Base-by-base conservation (phyloP, 2,797 vertebrate species). In the Sparus aurata region DNA sequence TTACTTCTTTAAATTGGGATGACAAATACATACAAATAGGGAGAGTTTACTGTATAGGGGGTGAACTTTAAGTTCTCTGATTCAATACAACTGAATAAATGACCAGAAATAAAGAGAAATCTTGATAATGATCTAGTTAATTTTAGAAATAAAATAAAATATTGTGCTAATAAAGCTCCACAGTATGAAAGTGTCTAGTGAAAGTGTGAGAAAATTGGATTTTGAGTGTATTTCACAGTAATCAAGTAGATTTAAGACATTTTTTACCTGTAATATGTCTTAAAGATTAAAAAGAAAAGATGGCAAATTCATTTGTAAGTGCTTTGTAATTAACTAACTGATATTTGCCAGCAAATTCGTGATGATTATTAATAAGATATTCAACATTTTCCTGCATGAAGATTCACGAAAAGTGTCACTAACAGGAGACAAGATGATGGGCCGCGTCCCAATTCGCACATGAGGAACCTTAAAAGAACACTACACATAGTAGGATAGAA, bases 401-500 rank as follows among this genome's bases (percentile, higher is more conserved):
- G 3, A 47, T 41, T 17, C 13, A 52, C 1, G 41, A 64, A 49
- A 47, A 27, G 17, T 20, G 8, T n/a, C 11, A 27, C 23, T 23
- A n/a, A n/a, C n/a, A 18, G 13, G 45, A 25, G 9, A 7, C 1
- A 5, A 13, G 9, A 10, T 17, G 2, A 50, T 22, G 58, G 38
- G 7, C n/a, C 2, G 0, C 0, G 53, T 69, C 68, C 77, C 22
- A 61, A 25, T 77, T 62, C 23, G 17, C 59, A 4, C 0, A 15
- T 0, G 0, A 13, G 75, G 1, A 5, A 7, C 67, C 43, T 71
- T 0, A 3, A 1, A 12, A 3, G 17, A 8, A 41, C 1, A 27
- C 54, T 61, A 27, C 0, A 23, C 22, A 16, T 1, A 52, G 0
- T 0, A 12, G 1, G 0, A 25, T 6, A 67, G 18, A 59, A 5